Conservation (phyloP, 2,113 vertebrate genomes). For the Elanoides forficatus region DNA sequence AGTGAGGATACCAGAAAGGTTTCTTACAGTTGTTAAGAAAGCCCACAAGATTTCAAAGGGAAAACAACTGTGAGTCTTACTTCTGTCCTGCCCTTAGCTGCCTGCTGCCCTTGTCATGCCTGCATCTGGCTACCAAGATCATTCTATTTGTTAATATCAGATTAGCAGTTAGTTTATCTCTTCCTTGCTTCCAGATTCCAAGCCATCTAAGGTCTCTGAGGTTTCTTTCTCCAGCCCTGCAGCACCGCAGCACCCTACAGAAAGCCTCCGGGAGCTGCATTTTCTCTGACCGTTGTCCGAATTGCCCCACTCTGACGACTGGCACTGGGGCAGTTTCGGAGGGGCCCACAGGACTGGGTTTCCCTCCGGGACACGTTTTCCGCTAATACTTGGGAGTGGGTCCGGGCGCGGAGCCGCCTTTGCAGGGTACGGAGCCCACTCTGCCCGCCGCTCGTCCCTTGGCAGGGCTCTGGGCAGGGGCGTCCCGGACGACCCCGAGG, state of each 20-base stretch:
- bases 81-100: neutral
- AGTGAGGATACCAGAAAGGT: neutral
- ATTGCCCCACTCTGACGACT: neutral
- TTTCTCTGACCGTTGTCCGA: neutral
- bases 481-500: accelerated
- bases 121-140: neutral
- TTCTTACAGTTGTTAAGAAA: neutral
- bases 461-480: neutral
- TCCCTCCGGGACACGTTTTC: neutral
- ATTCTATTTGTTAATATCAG: neutral
- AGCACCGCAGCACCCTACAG: neutral
- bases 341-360: too few species aligned
- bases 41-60: neutral
- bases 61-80: accelerated
- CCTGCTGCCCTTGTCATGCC: neutral
- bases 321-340: neutral
- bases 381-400: neutral
- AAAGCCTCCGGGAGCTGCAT: neutral
- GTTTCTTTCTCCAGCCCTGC: neutral
- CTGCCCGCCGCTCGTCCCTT: neutral
- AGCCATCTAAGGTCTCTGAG: neutral
- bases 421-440: neutral
- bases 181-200: neutral
- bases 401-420: too few species aligned
- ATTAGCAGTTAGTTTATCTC: neutral